Percentiles rank a stretch among this genome's conserved stretches.
Conservation (phyloP, 2,888 invertebrate genomes). For the Cabera pusaria region DNA sequence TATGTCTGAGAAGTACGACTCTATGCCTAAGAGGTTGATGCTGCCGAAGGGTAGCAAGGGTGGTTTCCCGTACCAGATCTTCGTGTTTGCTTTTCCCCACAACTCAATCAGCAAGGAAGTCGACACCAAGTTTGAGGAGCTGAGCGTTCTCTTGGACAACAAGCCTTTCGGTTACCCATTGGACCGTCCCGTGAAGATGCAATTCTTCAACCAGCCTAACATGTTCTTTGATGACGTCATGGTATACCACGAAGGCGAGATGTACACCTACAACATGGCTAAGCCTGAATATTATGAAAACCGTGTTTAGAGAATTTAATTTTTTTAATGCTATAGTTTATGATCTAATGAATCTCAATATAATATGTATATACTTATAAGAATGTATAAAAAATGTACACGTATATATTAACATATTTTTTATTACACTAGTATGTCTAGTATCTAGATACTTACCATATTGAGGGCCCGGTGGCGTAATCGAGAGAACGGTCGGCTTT, state of each 20-base stretch:
- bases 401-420: too few relatives aligned
- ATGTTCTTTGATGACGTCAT: conserved; percentile 83
- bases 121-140: conserved; percentile 20
- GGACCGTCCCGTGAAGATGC: conserved; percentile 70
- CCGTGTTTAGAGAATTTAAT: too few relatives aligned
- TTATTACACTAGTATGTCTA: too few relatives aligned
- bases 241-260: conserved; percentile 76
- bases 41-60: conserved; percentile 88
- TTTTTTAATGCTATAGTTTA: too few relatives aligned
- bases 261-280: conserved; percentile 48
- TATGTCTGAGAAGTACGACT: conserved; percentile 79
- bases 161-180: conserved; percentile 83
- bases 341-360: too few relatives aligned
- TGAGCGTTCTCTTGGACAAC: conserved; percentile 58
- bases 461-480: too few relatives aligned
- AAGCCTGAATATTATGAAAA: conserved; percentile 16
- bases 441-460: too few relatives aligned
- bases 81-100: conserved; percentile 84
- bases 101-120: conserved; percentile 59
- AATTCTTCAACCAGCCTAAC: conserved; percentile 80
- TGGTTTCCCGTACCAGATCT: conserved; percentile 86
- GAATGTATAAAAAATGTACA: too few relatives aligned
- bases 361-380: too few relatives aligned
- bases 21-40: conserved; percentile 87
- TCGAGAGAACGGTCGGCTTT: too few relatives aligned